Evolutionary conservation across 30 jellyfish, hydroid and myxozoan genomes (phyloP).

Genomic region (Sanderia malayensis): DNA sequence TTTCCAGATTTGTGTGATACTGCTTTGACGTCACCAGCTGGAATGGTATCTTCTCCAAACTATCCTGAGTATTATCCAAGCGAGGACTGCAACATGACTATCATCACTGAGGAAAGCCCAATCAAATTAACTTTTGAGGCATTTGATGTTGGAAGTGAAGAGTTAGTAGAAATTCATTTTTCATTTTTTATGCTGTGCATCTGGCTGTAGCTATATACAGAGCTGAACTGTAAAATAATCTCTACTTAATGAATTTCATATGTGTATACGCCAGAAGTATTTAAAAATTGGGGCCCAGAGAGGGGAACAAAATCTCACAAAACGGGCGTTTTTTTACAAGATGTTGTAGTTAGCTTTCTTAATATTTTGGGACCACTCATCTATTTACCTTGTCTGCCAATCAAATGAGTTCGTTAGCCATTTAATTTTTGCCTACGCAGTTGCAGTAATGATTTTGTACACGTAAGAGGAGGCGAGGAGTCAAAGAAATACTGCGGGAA

Average conservation of each 20-base stretch:
- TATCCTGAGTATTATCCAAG: slow-evolving; percentile 94
- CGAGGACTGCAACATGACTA: slow-evolving; percentile 91
- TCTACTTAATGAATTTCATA: no score
- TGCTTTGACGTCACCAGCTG: slow-evolving; percentile 92
- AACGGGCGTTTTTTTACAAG: no score
- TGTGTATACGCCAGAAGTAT: no score
- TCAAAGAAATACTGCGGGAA: slow-evolving; percentile 90
- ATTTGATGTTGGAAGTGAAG: slow-evolving; percentile 92
- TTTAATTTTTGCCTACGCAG: slow-evolving; percentile 28
- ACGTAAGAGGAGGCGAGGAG: slow-evolving; percentile 88
- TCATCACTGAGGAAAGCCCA: slow-evolving; percentile 78
- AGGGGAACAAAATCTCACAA: no score
- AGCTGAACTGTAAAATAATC: no score
- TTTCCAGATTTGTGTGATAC: slow-evolving; percentile 90
- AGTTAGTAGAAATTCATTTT: slow-evolving; percentile 58
- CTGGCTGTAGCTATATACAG: no score
- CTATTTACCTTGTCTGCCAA: no score
- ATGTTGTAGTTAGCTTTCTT: no score
- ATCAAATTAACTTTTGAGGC: slow-evolving; percentile 83
- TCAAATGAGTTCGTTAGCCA: no score
- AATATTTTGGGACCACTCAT: no score
- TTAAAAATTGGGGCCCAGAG: no score
- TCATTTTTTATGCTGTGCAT: no score
- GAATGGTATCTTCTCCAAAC: slow-evolving; percentile 89
- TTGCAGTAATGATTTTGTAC: slow-evolving; percentile 80